Percentiles rank a stretch among this genome's conserved stretches.
Conservation (phyloP, 2,113 vertebrate genomes). For the Crotalus helleri region DNA sequence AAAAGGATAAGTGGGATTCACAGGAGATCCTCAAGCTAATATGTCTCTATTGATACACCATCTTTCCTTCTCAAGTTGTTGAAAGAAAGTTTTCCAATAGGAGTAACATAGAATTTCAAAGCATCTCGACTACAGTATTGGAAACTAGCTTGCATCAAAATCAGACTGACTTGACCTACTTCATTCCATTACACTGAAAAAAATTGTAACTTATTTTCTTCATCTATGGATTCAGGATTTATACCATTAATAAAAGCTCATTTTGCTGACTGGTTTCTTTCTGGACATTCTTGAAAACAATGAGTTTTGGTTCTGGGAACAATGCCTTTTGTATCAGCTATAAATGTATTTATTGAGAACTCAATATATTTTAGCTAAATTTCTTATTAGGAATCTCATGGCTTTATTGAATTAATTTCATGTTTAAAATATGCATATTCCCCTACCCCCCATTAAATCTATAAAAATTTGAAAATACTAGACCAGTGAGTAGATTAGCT, state of each 20-base stretch:
- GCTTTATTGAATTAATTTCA: not conserved
- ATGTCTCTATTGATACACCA: not conserved
- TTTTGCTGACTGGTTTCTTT: not conserved
- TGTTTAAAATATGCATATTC: constrained; percentile 7
- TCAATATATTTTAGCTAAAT: not conserved
- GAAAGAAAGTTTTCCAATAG: not conserved
- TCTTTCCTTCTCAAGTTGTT: not conserved
- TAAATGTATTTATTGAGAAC: not conserved
- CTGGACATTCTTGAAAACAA: not conserved
- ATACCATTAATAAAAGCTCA: not conserved
- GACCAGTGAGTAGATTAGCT: constrained; percentile 4
- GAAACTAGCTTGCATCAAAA: not conserved
- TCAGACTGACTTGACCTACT: not conserved
- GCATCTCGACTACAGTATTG: not conserved
- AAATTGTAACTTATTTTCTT: not conserved
- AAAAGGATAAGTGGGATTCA: not conserved
- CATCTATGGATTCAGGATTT: not conserved
- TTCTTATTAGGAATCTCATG: not conserved
- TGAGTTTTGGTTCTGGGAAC: not conserved
- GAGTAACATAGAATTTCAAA: not conserved
- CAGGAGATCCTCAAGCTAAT: not conserved
- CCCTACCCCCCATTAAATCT: not conserved
- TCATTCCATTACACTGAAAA: not conserved
- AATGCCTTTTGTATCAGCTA: not conserved
- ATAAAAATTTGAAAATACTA: constrained; percentile 30